phyloP scores from a whole-genome alignment of 2,888 invertebrate genomes.

The Ctena decussata region DNA sequence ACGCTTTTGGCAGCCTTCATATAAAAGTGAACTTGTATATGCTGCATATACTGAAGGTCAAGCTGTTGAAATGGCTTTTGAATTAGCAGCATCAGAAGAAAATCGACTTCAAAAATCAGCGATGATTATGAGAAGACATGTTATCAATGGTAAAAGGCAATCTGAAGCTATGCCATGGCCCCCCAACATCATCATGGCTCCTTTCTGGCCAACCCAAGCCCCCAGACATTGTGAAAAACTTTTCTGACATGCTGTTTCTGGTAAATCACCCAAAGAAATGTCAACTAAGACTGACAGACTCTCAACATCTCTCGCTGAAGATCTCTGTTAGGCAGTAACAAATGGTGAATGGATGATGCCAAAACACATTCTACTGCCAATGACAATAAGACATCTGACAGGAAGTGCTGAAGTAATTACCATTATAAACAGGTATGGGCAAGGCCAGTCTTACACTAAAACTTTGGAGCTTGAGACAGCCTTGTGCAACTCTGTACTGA shows the following conservation, averaged over 20 bases:
- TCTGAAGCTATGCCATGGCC: conserved; percentile 27
- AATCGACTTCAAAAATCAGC: neutral
- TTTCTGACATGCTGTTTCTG: neutral
- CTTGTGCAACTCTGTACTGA: conserved; percentile 19
- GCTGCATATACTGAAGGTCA: neutral
- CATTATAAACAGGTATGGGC: conserved; percentile 22
- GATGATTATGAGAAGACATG: conserved; percentile 8
- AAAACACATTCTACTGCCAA: conserved; percentile 28
- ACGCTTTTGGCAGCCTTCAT: neutral
- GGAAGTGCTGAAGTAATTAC: conserved; percentile 28
- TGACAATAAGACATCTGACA: conserved; percentile 29
- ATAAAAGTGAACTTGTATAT: neutral
- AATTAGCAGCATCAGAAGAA: conserved; percentile 47
- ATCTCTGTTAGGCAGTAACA: conserved; percentile 27
- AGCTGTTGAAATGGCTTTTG: conserved; percentile 50
- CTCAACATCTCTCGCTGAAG: conserved; percentile 4
- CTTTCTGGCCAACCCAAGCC: neutral
- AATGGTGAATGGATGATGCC: conserved; percentile 23
- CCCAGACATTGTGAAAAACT: neutral
- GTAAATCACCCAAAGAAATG: neutral
- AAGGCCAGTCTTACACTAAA: conserved; percentile 23
- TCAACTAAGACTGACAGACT: neutral
- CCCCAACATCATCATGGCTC: conserved; percentile 11
- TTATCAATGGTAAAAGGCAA: neutral
- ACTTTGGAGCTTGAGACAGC: conserved; percentile 31